phyloP scores from a whole-genome alignment of 1,140 invertebrate species.

The Myzus persicae region DNA sequence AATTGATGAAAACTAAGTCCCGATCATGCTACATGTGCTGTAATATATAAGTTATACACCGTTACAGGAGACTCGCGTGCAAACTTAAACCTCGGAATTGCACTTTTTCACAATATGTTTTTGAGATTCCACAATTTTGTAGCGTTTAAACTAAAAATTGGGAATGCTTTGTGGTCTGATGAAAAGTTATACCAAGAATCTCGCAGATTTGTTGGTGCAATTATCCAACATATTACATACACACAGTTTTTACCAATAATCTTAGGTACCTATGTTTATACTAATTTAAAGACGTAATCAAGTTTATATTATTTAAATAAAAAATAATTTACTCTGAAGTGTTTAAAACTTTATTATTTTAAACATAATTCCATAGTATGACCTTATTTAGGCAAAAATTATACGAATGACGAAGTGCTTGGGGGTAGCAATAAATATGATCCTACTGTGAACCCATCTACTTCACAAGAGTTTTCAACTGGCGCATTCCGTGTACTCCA shows the following conservation, averaged over 20 bases:
- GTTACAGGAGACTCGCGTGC: constrained; percentile 75
- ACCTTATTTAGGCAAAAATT: constrained; percentile 36
- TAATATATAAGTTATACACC: not conserved
- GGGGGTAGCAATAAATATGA: not conserved
- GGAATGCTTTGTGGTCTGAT: constrained; percentile 87
- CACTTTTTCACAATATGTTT: constrained; percentile 82
- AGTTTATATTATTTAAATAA: not conserved
- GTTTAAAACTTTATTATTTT: not conserved
- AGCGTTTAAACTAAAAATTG: constrained; percentile 69
- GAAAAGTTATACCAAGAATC: constrained; percentile 82
- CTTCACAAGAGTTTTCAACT: constrained; percentile 37
- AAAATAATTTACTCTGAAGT: not conserved
- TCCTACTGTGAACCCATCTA: not conserved
- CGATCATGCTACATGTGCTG: not conserved
- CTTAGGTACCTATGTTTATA: constrained; percentile 69
- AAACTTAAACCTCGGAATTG: constrained; percentile 83
- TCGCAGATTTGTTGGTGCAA: constrained; percentile 77
- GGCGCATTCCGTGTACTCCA: constrained; percentile 42
- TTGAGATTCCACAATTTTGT: constrained; percentile 85
- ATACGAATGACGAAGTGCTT: not conserved
- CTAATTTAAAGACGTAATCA: no score
- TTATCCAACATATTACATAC: constrained; percentile 88
- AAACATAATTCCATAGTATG: not conserved
- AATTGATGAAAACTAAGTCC: not conserved
- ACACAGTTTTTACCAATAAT: constrained; percentile 84